phyloP scores from a whole-genome alignment of 2,113 vertebrate species.

The Acanthochromis polyacanthus region DNA sequence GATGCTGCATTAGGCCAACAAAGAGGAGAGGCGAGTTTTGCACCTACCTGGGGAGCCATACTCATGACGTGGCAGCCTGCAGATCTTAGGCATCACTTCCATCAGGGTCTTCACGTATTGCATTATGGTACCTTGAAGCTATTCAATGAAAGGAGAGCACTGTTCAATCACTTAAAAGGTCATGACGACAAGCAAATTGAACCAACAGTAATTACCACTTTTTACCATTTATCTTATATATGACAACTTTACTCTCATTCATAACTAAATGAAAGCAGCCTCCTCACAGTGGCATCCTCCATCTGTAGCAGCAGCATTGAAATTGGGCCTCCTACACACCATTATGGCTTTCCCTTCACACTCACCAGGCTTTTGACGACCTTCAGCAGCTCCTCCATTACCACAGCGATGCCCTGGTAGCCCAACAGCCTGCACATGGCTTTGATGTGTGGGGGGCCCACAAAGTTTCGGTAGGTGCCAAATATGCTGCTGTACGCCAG shows the following conservation, averaged over 20 bases:
- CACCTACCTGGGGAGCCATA: conserved; percentile 94
- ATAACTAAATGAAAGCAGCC: too few relatives aligned
- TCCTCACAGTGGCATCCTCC: neutral
- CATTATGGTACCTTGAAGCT: conserved; percentile 98
- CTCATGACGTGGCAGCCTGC: conserved; percentile 95
- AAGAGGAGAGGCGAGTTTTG: neutral
- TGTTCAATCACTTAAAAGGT: neutral
- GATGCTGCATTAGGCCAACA: too few relatives aligned
- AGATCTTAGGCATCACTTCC: conserved; percentile 99
- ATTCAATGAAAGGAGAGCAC: neutral
- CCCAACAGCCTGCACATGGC: conserved; percentile 97
- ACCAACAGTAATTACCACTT: too few relatives aligned
- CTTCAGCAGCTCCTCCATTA: conserved; percentile 99
- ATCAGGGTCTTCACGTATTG: conserved; percentile 99
- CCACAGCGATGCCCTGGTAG: conserved; percentile 98
- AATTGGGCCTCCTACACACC: neutral
- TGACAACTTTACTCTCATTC: too few relatives aligned
- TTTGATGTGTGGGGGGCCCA: conserved; percentile 98
- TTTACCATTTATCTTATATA: too few relatives aligned
- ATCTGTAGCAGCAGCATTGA: neutral
- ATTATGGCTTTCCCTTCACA: neutral
- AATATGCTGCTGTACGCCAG: conserved; percentile 98
- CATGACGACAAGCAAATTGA: neutral
- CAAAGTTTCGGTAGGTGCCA: conserved; percentile 95
- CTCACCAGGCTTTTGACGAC: conserved; percentile 98